These are phyloP conservation scores for Pristis pectinata DNA, from an alignment of 2,797 vertebrate genomes.

Conservation along the genomic window DNA sequence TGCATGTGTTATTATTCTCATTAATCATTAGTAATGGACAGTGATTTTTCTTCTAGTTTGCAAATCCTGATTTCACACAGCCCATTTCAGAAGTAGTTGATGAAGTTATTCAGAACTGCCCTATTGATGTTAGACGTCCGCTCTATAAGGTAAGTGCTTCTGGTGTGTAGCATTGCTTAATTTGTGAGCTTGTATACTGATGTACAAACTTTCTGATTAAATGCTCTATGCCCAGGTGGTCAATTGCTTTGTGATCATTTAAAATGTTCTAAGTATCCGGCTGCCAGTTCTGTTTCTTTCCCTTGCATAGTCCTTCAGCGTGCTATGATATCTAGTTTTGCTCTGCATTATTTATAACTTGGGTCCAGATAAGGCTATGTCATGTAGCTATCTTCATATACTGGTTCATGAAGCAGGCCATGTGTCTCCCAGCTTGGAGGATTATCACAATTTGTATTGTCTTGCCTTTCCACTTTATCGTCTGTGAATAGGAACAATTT, in stretches of 20 bases:
- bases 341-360: no score
- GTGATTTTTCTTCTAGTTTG: conserved; percentile 68
- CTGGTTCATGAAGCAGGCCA: no score
- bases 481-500: not conserved
- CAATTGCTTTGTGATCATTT: no score
- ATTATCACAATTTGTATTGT: no score
- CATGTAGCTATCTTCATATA: no score
- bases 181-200: not conserved
- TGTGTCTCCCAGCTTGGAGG: no score
- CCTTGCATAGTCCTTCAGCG: no score
- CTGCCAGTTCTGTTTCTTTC: no score
- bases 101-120: conserved; percentile 98
- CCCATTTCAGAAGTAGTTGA: conserved; percentile 98
- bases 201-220: not conserved
- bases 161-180: not conserved
- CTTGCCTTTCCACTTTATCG: not conserved
- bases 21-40: conserved; percentile 22
- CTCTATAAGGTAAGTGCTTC: conserved; percentile 81
- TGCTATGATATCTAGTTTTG: no score
- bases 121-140: conserved; percentile 91
- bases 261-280: no score
- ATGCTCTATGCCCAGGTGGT: not conserved
- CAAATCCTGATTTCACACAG: conserved; percentile 97
- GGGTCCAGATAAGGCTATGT: no score
- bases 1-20: not conserved